Base-by-base conservation (phyloP, 1,140 invertebrate genomes). In the Caenorhabditis brenneri region DNA sequence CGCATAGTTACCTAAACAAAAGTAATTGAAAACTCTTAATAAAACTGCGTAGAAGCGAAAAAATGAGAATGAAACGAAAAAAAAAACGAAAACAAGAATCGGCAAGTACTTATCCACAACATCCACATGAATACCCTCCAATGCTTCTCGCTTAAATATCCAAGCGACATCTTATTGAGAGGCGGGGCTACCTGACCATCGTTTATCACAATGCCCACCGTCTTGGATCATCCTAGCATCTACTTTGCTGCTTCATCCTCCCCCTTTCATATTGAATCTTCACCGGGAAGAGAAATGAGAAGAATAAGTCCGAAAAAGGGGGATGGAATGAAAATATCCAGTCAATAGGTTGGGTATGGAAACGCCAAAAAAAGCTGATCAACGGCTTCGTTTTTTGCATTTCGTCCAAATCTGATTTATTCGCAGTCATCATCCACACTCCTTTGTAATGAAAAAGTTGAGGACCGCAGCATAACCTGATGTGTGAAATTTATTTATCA, bases 181-280 rank as follows among this genome's bases (percentile, higher is more conserved):
- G 65, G 65, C 65, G 65, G 65, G 22, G 36, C 65, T 42, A 74
- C 65, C 65, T 65, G 58, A 19, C 29, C 58, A 65, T 65, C 58
- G 58, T 74, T 74, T 74, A 42, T 74, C 65, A 42, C 22, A 15
- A 16, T 19, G 58, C 16, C 29, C 24, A 9, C 36, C 22, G 9
- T 46, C 65, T 74, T 74, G 65, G 65, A 74, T 74, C 65, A 74
- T 74, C 65, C 33, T 74, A 74, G 65, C 65, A 74, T 74, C 65
- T 74, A 74, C 36, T 74, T 42, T 74, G 65, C 65, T 74, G 12
- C 65, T 74, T 39, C n/a, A n/a, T n/a, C n/a, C 33, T 42, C 16
- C 1, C 10, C 36, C n/a, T n/a, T 42, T 12, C 5, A 42, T 6
- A 12, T 27, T 10, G 24, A 55, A 27, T n/a, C 19, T 51, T 51